Conservation (phyloP, 2,888 invertebrate genomes). For the Acutogordius australiensis region DNA sequence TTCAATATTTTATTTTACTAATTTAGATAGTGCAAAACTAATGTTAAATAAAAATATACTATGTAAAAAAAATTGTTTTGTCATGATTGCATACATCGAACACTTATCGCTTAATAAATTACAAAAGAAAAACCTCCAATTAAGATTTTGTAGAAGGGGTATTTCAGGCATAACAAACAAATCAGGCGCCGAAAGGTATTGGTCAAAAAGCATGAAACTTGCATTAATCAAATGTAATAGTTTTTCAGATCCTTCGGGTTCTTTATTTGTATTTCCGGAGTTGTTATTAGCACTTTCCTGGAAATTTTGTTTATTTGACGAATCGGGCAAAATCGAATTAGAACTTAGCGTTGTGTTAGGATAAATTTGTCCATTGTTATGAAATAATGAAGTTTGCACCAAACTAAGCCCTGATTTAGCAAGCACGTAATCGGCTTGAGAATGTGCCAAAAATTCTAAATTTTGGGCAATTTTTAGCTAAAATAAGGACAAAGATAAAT, state of each 20-base stretch:
- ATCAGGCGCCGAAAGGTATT: conserved; percentile 1
- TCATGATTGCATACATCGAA: too few relatives aligned
- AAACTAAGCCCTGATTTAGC: neutral
- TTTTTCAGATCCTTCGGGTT: too few relatives aligned
- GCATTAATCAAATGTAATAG: neutral
- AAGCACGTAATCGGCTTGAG: neutral
- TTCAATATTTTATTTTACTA: too few relatives aligned
- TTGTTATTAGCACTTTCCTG: neutral
- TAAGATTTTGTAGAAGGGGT: neutral
- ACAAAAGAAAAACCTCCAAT: too few relatives aligned
- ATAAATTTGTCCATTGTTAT: neutral
- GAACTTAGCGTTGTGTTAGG: too few relatives aligned
- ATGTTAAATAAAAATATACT: too few relatives aligned
- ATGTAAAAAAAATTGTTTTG: too few relatives aligned
- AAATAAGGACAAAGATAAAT: neutral
- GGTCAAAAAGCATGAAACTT: neutral
- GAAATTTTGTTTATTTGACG: neutral
- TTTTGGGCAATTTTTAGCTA: neutral
- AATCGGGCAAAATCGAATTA: neutral
- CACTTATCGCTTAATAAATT: too few relatives aligned
- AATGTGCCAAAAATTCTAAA: neutral
- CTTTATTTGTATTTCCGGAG: neutral
- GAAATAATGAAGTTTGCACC: neutral
- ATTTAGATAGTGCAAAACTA: too few relatives aligned
- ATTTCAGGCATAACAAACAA: neutral